phyloP scores from a whole-genome alignment of 2,888 invertebrate genomes.

The Pterobdella sp. region DNA sequence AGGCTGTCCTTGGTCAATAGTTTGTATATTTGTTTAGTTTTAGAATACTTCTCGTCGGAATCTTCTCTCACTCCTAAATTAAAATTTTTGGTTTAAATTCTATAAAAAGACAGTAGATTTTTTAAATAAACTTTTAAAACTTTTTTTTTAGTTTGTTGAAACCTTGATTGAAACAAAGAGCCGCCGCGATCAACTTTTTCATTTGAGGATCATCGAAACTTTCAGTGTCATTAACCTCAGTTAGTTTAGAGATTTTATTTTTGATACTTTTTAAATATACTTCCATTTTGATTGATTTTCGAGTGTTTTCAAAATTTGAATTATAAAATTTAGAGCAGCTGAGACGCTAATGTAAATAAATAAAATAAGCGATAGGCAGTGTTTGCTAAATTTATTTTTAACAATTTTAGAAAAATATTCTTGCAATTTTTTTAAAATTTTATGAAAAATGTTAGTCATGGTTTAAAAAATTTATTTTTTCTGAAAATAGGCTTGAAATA shows the following conservation, averaged over 20 bases:
- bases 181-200: constrained; percentile 9
- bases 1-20: constrained; percentile 23
- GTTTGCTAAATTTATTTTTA: background rate
- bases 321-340: background rate
- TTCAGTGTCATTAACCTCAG: constrained; percentile 12
- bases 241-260: constrained; percentile 8
- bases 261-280: constrained; percentile 17
- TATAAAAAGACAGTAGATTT: background rate
- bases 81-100: background rate
- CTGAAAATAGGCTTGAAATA: background rate
- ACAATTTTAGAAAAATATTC: background rate
- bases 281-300: constrained; percentile 23
- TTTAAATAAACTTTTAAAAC: background rate
- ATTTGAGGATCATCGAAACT: background rate
- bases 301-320: background rate
- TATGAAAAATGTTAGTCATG: too few species aligned
- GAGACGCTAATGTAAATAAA: background rate
- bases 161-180: background rate
- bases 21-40: constrained; percentile 9
- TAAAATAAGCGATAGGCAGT: background rate
- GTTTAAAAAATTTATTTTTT: background rate
- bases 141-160: background rate
- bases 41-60: background rate
- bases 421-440: too few species aligned
- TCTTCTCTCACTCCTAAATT: background rate